Percentiles rank a stretch among this genome's conserved stretches.
phyloP scores from a whole-genome alignment of 2,888 invertebrate genomes.

The Lacanobia oleracea region DNA sequence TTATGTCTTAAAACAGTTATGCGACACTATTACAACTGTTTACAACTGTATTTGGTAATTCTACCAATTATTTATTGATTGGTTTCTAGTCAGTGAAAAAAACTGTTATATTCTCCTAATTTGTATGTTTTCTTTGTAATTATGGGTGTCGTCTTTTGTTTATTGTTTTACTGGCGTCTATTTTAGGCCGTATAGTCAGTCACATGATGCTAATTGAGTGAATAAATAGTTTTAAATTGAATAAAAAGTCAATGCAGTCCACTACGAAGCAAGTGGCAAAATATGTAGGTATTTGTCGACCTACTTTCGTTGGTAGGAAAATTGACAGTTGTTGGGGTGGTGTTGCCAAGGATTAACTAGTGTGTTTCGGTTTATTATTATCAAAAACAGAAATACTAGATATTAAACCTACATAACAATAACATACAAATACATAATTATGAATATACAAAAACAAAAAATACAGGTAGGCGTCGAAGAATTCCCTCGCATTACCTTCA shows the following conservation, averaged over 20 bases:
- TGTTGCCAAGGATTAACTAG: slow-evolving; percentile 28
- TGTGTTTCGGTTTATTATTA: no score
- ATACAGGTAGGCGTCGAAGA: no score
- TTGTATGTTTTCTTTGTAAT: slow-evolving; percentile 32
- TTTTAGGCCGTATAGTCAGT: slow-evolving; percentile 71
- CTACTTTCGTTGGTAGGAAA: slow-evolving; percentile 65
- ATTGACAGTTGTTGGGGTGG: slow-evolving; percentile 49
- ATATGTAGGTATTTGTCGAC: slow-evolving; percentile 64
- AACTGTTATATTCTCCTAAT: slow-evolving; percentile 29
- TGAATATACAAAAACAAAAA: no score
- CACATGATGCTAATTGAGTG: slow-evolving; percentile 76
- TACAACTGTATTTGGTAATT: slow-evolving; percentile 46
- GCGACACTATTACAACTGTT: slow-evolving; percentile 55
- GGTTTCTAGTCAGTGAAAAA: slow-evolving; percentile 40
- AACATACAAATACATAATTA: no score
- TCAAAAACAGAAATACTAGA: no score
- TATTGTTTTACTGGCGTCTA: slow-evolving; percentile 56
- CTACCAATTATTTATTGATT: slow-evolving; percentile 60
- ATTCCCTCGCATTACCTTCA: no score
- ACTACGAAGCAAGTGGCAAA: slow-evolving; percentile 64
- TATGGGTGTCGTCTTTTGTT: slow-evolving; percentile 42
- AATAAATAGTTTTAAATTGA: slow-evolving; percentile 71
- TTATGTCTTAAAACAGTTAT: slow-evolving; percentile 58
- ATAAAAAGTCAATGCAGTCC: slow-evolving; percentile 62
- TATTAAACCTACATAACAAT: no score